A percentile compares a stretch with the other conserved stretches of the same genome.
phyloP scores from a whole-genome alignment of 1,140 invertebrate species.

The Musca vetustissima region DNA sequence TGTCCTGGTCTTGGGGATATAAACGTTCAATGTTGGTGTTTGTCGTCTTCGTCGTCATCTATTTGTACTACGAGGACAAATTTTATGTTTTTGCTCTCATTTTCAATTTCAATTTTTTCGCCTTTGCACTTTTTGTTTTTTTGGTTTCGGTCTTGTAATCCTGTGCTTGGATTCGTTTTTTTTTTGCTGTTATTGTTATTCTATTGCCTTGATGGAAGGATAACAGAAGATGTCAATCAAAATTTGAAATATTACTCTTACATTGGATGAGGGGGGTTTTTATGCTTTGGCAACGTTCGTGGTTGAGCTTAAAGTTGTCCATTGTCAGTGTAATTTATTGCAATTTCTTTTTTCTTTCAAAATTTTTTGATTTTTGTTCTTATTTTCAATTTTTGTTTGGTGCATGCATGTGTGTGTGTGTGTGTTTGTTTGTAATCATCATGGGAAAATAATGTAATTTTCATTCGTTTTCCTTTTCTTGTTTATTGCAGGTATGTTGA shows the following conservation, averaged over 20 bases:
- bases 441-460: not conserved
- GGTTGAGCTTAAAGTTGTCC: too few species aligned
- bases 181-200: too few species aligned
- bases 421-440: not conserved
- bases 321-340: too few species aligned
- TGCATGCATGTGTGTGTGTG: not conserved
- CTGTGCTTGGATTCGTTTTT: not conserved
- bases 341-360: too few species aligned
- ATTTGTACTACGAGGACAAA: too few species aligned
- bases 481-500: too few species aligned
- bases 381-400: not conserved
- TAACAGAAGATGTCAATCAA: conserved; percentile 22
- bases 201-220: conserved; percentile 9
- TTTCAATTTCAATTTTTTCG: not conserved
- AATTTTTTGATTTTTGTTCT: not conserved
- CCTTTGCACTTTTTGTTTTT: not conserved
- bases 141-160: not conserved
- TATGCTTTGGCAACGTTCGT: not conserved
- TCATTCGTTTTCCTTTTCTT: too few species aligned
- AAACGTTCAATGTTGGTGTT: too few species aligned
- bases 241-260: conserved; percentile 21
- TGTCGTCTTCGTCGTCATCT: too few species aligned
- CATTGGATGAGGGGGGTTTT: not conserved
- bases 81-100: too few species aligned
- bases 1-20: too few species aligned